These are phyloP conservation scores for Potamilus streckersoni DNA, from an alignment of 1,140 invertebrate species.

Conservation along the genomic window DNA sequence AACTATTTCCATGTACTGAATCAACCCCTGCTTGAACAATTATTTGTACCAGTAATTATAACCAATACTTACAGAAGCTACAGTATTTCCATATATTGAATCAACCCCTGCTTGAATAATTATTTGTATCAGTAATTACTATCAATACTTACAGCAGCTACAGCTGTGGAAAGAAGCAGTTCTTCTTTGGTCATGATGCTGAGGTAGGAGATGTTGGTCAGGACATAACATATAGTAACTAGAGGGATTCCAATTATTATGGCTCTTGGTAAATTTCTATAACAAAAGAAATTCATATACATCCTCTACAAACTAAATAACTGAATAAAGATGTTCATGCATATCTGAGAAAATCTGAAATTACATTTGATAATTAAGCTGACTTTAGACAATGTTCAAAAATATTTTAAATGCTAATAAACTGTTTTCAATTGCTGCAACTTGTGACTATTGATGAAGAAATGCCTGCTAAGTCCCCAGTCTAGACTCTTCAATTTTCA, in stretches of 20 bases:
- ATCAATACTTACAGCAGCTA: conserved; percentile 81
- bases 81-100: background rate
- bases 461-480: too few relatives aligned
- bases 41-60: too few relatives aligned
- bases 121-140: background rate
- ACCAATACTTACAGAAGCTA: background rate
- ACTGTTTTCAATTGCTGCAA: too few relatives aligned
- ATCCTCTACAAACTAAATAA: background rate
- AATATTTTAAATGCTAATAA: background rate
- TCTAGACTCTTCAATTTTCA: too few relatives aligned
- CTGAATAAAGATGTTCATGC: background rate
- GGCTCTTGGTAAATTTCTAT: conserved; percentile 70
- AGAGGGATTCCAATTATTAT: conserved; percentile 69
- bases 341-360: background rate
- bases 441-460: too few relatives aligned
- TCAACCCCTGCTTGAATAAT: background rate
- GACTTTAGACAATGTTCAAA: conserved; percentile 2
- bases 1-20: too few relatives aligned
- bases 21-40: too few relatives aligned
- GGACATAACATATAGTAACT: conserved; percentile 69
- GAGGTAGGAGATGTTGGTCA: conserved; percentile 71
- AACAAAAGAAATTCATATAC: background rate
- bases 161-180: conserved; percentile 88
- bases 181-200: conserved; percentile 79
- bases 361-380: background rate